Base-by-base conservation (phyloP, 2,888 invertebrate species). In the Drosophila histrio region DNA sequence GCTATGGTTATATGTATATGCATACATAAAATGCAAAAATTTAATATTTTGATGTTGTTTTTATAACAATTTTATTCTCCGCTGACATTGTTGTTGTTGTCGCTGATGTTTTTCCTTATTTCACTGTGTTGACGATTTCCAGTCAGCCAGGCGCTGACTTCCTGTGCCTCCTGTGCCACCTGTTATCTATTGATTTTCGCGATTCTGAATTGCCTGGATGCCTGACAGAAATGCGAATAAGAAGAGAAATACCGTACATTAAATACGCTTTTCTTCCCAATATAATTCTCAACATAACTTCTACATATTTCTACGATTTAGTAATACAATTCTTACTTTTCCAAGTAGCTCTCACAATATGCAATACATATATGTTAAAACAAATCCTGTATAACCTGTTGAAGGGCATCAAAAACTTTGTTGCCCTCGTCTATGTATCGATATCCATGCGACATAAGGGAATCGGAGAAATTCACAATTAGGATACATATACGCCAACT, bases 101-200 rank as follows among this genome's bases (percentile, higher is more conserved):
- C 26, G 50, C 19, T 62, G 41, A 7, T 54, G 56, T 22, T 52
- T 50, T 43, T 59, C 22, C 44, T 68, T 39, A 41, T 58, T 54
- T 68, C 62, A 44, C 49, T 22, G 67, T 39, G 72, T 39, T 67
- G 47, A 75, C 63, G 61, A 63, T 57, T 63, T 56, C 26, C 58
- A 46, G 44, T 26, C 50, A 52, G 24, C 32, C 64, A 41, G 72
- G 26, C 43, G 38, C 41, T 47, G 32, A 46, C 57, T 74, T 80
- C 84, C 78, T 70, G 84, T 64, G 62, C 79, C 77, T 79, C 64
- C 66, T 66, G 64, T 61, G 73, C 80, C 88, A 82, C 82, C 82
- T 82, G 82, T 86, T 82, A 87, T 86, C 88, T 86, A 82, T 87
- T 82, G 88, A 82, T 87, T 82, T 87, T 82, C 70, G 76, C 72